Evolutionary conservation across 2,113 vertebrate genomes (phyloP).

Genomic region (Casuarius casuarius): DNA sequence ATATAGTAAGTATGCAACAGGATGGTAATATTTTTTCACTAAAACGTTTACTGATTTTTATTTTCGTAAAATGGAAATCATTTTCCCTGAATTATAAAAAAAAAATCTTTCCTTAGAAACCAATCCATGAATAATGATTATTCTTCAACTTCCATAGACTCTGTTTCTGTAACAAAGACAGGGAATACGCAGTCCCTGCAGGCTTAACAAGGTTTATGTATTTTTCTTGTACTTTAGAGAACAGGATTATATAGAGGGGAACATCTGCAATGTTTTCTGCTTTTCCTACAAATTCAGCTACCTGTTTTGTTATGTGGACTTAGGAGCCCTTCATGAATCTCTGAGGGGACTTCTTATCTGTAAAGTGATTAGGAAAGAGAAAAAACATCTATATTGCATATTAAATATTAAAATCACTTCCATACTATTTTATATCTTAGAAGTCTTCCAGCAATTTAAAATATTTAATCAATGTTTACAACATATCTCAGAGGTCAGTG

Average conservation of each 20-base stretch:
- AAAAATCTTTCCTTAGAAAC: not conserved
- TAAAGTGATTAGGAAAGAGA: not conserved
- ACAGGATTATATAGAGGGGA: not conserved
- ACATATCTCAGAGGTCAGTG: not conserved
- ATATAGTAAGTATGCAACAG: fast-evolving
- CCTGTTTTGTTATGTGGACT: not conserved
- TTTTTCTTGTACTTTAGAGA: constrained; percentile 25
- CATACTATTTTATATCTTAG: not conserved
- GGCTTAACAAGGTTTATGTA: constrained; percentile 9
- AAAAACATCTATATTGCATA: not conserved
- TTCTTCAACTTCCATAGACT: not conserved
- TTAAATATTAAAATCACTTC: not conserved
- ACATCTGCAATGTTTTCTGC: not conserved
- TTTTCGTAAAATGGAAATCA: not conserved
- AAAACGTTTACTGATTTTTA: not conserved
- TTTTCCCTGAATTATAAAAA: not conserved
- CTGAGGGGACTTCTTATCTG: not conserved
- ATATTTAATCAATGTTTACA: constrained; percentile 14
- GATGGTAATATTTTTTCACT: not conserved
- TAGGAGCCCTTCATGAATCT: not conserved
- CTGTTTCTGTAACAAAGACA: not conserved
- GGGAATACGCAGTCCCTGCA: not conserved
- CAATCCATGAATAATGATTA: not conserved
- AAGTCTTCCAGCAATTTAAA: not conserved
- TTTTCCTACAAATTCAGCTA: constrained; percentile 1